A percentile compares a stretch with the other conserved stretches of the same genome.
These are phyloP conservation scores for Temnothorax ravouxi DNA, from an alignment of 2,888 invertebrate species.

Conservation along the genomic window DNA sequence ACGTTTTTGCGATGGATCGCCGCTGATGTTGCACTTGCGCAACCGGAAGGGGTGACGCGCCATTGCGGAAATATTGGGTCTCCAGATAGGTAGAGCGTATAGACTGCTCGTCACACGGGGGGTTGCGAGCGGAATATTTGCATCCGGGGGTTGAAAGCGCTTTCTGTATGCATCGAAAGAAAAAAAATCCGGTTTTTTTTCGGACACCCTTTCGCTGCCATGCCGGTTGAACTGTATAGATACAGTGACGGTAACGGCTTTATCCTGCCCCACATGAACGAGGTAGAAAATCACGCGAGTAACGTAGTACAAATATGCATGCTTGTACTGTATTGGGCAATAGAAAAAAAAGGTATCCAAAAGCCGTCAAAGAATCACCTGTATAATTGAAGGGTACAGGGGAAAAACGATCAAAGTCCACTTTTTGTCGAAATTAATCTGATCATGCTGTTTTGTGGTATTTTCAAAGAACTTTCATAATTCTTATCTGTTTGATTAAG, in stretches of 20 bases:
- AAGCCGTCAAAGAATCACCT: not conserved
- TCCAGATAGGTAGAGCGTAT: not conserved
- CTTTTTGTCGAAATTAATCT: no score
- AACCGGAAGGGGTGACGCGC: not conserved
- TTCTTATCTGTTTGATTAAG: no score
- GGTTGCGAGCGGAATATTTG: not conserved
- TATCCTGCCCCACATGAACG: not conserved
- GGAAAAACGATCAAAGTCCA: no score
- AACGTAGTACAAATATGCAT: not conserved
- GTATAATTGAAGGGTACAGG: not conserved
- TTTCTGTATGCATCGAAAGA: not conserved
- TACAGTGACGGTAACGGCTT: conserved; percentile 16
- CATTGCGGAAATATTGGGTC: conserved; percentile 14
- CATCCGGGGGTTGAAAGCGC: not conserved
- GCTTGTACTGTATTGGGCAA: not conserved
- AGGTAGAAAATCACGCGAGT: not conserved
- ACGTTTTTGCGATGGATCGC: not conserved
- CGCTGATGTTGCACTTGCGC: not conserved
- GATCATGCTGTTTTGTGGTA: no score
- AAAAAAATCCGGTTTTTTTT: not conserved
- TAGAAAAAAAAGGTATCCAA: not conserved
- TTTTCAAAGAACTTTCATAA: no score
- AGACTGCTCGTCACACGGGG: not conserved
- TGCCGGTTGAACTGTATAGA: conserved; percentile 1
- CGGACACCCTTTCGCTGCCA: not conserved